Percentiles rank a stretch among this genome's conserved stretches.
These are phyloP conservation scores for Oreochromis aureus DNA, from an alignment of 2,113 vertebrate genomes.

Conservation along the genomic window DNA sequence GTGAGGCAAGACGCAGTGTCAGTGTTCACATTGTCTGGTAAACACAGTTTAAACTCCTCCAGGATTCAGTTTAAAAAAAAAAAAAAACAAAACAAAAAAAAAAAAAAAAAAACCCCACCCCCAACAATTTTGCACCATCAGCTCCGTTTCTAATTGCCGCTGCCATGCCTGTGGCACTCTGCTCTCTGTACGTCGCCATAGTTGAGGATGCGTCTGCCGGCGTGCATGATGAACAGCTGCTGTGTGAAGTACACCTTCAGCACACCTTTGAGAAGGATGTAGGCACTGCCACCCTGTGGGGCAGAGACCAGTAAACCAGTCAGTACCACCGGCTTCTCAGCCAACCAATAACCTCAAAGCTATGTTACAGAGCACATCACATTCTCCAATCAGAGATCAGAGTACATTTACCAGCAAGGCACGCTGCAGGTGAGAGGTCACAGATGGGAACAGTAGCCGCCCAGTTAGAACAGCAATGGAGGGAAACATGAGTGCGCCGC, in stretches of 20 bases:
- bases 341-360: background rate
- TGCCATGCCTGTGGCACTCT: background rate
- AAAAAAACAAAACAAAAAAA: background rate
- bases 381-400: background rate
- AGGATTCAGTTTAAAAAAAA: background rate
- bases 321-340: background rate
- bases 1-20: background rate
- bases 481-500: conserved; percentile 75
- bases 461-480: conserved; percentile 73
- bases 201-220: conserved; percentile 70
- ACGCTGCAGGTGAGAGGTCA: conserved; percentile 68
- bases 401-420: conserved; percentile 66
- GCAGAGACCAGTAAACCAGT: background rate
- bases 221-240: conserved; percentile 72
- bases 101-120: too few species aligned
- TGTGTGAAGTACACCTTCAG: conserved; percentile 77
- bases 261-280: conserved; percentile 71
- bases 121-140: background rate
- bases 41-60: background rate
- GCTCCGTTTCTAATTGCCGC: background rate
- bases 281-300: conserved; percentile 69
- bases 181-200: conserved; percentile 27
- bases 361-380: background rate
- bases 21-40: background rate
- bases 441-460: conserved; percentile 62